These are phyloP conservation scores for Dipodomys stephensi DNA, from an alignment of 2,113 vertebrate species.

Conservation along the genomic window DNA sequence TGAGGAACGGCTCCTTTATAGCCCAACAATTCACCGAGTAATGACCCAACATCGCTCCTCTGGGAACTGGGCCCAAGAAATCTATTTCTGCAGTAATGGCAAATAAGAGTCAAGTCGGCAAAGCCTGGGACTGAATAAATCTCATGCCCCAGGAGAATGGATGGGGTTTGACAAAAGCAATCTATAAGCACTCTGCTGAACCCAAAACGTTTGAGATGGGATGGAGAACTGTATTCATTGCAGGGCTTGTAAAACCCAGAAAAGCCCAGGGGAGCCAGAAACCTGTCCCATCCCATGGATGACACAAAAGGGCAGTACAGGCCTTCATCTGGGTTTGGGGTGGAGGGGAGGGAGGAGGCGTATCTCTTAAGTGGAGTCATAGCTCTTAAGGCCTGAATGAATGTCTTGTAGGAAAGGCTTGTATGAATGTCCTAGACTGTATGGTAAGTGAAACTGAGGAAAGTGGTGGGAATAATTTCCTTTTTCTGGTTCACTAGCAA, in stretches of 20 bases:
- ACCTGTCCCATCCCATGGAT: not conserved
- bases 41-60: constrained; percentile 86
- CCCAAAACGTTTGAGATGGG: constrained; percentile 79
- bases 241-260: not conserved
- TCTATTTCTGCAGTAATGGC: constrained; percentile 87
- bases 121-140: constrained; percentile 85
- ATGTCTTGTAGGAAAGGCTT: too few relatives aligned
- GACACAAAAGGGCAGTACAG: not conserved
- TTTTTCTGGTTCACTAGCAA: not conserved
- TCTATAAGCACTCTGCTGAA: constrained; percentile 83
- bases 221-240: constrained; percentile 71
- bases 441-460: not conserved
- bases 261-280: constrained; percentile 22
- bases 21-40: constrained; percentile 87
- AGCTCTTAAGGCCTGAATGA: too few relatives aligned
- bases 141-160: constrained; percentile 81
- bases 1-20: constrained; percentile 86
- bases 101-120: constrained; percentile 86
- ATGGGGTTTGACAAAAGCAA: constrained; percentile 84
- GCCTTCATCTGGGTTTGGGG: not conserved
- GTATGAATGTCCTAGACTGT: not conserved
- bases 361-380: too few relatives aligned
- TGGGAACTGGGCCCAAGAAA: constrained; percentile 86
- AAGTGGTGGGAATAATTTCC: not conserved
- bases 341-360: too few relatives aligned